Evolutionary conservation across 2,797 vertebrate genomes (phyloP), one percentile per base, ranked within the genome.

Genomic region (Lithobates pipiens): DNA sequence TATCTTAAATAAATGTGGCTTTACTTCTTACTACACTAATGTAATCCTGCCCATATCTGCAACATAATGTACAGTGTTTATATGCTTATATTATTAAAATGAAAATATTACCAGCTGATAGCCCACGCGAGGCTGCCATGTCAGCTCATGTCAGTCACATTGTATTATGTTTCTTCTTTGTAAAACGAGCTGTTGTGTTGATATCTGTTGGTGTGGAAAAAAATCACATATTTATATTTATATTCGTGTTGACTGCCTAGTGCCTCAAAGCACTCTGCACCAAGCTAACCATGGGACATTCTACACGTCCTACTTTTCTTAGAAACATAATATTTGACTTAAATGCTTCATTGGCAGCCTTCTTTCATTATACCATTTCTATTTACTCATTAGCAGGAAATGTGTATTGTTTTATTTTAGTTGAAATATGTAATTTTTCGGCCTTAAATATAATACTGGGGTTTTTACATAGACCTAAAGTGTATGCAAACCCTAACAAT

Each of bases 181-280:
- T 65, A 67, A 88, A 88, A 84, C 32, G 69, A 83, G 85, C 10
- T 5, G 10, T 13, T 68, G 34, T 27, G 73, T 36, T 89, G 84
- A 50, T 44, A 85, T 86, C 74, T 39, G 46, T 3, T 23, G 21
- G 46, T 83, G 83, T 87, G 42, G 63, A 67, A 88, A 87, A 25
- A 16, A 80, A 83, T 83, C 80, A 86, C 54, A 83, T 65, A 78
- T 83, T 57, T 82, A 67, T 83, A 50, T 82, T 86, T 34, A 81
- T 86, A 82, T 82, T 86, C 69, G 42, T 82, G 68, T 86, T 86
- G 80, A 86, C 69, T 82, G 80, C 65, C n/a, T 68, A 34, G 73
- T 86, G 75, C 74, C 75, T 78, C 63, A 16, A 32, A 85, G 78
- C 84, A 46, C 39, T 76, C 7, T 74, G 54, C 75, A 83, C 76